A percentile compares a stretch with the other conserved stretches of the same genome.
phyloP scores from a whole-genome alignment of 2,797 vertebrate genomes.

The Enteromius viviparus region DNA sequence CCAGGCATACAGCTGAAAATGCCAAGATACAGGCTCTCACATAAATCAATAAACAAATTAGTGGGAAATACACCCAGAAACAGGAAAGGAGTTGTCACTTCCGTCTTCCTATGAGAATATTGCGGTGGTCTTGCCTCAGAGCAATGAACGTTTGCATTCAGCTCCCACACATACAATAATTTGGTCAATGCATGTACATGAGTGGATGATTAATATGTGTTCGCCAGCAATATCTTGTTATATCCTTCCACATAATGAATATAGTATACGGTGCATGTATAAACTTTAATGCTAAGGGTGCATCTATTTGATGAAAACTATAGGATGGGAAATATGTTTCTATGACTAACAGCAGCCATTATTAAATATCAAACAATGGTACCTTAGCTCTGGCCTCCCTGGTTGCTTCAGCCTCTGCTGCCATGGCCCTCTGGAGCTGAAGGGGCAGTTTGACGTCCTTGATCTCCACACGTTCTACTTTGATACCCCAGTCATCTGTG shows the following conservation, averaged over 20 bases:
- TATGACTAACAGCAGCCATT: neutral
- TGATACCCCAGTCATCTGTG: constrained; percentile 95
- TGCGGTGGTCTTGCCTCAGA: neutral
- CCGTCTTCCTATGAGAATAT: neutral
- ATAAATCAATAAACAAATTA: constrained; percentile 10
- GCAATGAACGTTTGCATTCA: neutral
- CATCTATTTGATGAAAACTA: neutral
- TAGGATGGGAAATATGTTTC: neutral
- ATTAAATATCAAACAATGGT: neutral
- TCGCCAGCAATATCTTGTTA: neutral
- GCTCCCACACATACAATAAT: neutral
- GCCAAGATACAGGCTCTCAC: constrained; percentile 6
- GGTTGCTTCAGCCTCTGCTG: constrained; percentile 92
- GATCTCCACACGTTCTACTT: constrained; percentile 97
- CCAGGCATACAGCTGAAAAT: neutral
- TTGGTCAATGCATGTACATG: neutral
- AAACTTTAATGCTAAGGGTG: neutral
- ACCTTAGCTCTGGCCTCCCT: constrained; percentile 97
- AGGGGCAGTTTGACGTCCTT: constrained; percentile 94
- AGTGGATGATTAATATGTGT: neutral
- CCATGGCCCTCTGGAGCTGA: constrained; percentile 98
- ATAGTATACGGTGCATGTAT: neutral
- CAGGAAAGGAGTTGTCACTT: constrained; percentile 29
- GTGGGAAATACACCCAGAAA: constrained; percentile 12
- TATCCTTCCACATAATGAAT: neutral